These are phyloP conservation scores for Chironomus tepperi DNA, from an alignment of 1,140 invertebrate species.

Conservation along the genomic window DNA sequence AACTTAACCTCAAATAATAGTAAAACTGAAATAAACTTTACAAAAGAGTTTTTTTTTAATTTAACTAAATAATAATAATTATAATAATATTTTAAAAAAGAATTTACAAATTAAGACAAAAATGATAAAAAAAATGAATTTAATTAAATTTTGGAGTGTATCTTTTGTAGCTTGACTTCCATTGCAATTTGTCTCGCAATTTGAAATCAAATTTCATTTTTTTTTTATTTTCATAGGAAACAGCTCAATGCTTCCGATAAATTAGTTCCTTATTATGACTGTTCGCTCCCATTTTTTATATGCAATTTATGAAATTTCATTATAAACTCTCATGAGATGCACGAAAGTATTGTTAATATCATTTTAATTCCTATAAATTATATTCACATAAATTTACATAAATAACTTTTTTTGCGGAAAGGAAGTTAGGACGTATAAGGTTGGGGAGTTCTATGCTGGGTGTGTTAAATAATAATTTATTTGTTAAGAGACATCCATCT, in stretches of 20 bases:
- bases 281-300: background rate
- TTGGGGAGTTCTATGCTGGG: background rate
- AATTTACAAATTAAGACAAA: background rate
- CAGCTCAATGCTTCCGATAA: no score
- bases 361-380: conserved; percentile 14
- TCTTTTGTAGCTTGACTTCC: background rate
- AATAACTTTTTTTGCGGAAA: background rate
- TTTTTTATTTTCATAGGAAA: no score
- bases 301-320: background rate
- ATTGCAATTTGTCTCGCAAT: background rate
- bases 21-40: background rate
- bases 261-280: background rate
- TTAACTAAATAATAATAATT: background rate
- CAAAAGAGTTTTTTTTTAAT: background rate
- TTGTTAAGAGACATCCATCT: conserved; percentile 5
- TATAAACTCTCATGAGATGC: no score
- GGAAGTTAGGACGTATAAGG: background rate
- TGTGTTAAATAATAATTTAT: background rate
- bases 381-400: conserved; percentile 20
- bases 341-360: background rate
- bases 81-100: background rate
- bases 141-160: conserved; percentile 18
- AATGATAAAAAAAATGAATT: background rate
- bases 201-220: no score
- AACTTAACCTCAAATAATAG: background rate